Base-by-base conservation (phyloP, 2,797 vertebrate genomes). In the Steatocranus sp. region DNA sequence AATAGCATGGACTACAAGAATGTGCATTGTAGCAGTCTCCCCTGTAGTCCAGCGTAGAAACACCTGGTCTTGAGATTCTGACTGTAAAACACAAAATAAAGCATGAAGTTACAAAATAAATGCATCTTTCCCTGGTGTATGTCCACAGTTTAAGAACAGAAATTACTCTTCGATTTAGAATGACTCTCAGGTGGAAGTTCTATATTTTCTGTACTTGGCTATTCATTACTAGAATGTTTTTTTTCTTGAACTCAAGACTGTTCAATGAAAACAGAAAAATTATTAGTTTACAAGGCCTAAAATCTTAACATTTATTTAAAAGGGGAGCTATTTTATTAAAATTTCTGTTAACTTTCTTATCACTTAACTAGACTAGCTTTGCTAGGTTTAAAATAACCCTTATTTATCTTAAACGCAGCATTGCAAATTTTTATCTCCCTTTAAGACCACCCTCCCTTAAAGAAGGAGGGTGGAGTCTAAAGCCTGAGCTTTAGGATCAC, bases 1-100 rank as follows among this genome's bases (percentile, higher is more conserved):
- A 97, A 99, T 99, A 78, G 99, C 99, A 1, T 99, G 99, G 74
- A 99, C 99, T n/a, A 99, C 98, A 5, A 99, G 96, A 75, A 99
- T 99, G 91, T 99, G 99, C 98, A 99, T 99, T 0, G 99, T 99
- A 38, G 99, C 99, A 0, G 98, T 98, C 92, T 99, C 99, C 74
- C 99, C 99, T 8, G 97, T 97, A 4, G 96, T 97, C 99, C 99
- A 99, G 3, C 99, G 98, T 73, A 99, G 95, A 85, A 99, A 99
- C 50, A 99, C 98, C 87, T 99, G 99, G 90, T 99, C 99, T 93
- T 99, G 99, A 30, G 98, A 99, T 83, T 99, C 98, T 0, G 99
- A 99, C 99, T 99, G 80, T 50, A 49, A 79, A 80, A 32, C 17
- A 49, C 68, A n/a, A 14, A n/a, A 63, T 25, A 77, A 36, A 43